Evolutionary conservation across 2,113 vertebrate species (phyloP).

Genomic region (Halichoeres trimaculatus): DNA sequence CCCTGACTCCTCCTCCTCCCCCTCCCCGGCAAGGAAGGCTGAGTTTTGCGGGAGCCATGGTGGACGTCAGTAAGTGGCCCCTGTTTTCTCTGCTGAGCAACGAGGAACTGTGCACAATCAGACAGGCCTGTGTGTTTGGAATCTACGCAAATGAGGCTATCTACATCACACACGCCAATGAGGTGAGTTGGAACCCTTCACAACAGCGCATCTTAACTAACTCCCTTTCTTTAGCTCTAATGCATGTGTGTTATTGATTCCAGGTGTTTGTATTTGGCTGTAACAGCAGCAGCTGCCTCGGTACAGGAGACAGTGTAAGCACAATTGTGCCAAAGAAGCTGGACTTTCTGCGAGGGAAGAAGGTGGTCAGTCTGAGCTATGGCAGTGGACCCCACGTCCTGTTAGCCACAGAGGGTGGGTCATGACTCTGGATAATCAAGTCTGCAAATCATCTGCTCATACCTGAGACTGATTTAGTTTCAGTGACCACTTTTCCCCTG

Average conservation of each 20-base stretch:
- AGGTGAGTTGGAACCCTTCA: constrained; percentile 82
- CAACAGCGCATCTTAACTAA: no score
- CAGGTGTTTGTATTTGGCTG: constrained; percentile 95
- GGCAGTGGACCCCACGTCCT: constrained; percentile 96
- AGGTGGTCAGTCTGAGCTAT: constrained; percentile 93
- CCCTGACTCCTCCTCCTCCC: constrained; percentile 32
- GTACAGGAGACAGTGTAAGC: constrained; percentile 95
- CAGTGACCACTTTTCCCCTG: no score
- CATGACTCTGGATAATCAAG: no score
- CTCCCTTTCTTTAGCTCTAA: no score
- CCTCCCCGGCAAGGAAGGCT: constrained; percentile 7
- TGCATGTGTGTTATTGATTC: no score
- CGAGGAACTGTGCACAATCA: constrained; percentile 88
- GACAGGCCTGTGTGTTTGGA: constrained; percentile 94
- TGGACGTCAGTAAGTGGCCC: constrained; percentile 96
- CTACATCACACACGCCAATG: constrained; percentile 90
- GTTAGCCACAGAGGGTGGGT: constrained; percentile 92
- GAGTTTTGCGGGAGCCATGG: constrained; percentile 81
- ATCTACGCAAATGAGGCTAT: constrained; percentile 93
- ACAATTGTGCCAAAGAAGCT: constrained; percentile 94
- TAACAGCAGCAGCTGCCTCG: constrained; percentile 97
- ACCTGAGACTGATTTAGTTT: no score
- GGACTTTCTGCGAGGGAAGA: constrained; percentile 92
- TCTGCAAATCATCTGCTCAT: no score
- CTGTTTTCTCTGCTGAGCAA: constrained; percentile 92